These are phyloP conservation scores for Opisthocomus hoazin DNA, from an alignment of 2,113 vertebrate genomes.

Conservation along the genomic window DNA sequence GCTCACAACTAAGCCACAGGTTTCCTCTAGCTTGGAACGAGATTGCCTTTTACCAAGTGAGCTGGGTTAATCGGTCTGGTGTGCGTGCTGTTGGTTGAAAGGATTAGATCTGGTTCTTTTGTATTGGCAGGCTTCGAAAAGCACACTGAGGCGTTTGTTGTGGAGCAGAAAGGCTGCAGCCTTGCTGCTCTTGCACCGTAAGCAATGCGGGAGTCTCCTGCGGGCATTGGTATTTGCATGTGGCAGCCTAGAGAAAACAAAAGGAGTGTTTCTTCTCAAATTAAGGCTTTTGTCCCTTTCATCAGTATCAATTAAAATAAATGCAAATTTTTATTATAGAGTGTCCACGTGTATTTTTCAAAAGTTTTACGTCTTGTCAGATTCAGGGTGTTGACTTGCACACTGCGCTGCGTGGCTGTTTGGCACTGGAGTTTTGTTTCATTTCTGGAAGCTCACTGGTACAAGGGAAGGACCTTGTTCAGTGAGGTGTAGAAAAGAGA, in stretches of 20 bases:
- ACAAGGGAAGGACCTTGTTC: background rate
- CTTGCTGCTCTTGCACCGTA: background rate
- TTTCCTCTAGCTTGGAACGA: background rate
- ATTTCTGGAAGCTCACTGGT: background rate
- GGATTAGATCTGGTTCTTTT: background rate
- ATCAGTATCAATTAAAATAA: background rate
- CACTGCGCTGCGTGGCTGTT: fast-evolving
- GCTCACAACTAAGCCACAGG: background rate
- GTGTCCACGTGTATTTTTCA: background rate
- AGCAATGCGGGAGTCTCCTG: background rate
- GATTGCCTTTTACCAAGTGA: background rate
- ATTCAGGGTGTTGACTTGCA: background rate
- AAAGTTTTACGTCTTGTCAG: background rate
- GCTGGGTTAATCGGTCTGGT: background rate
- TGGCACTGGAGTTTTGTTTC: background rate
- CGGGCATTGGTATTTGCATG: background rate
- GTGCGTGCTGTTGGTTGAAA: background rate
- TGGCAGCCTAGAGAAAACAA: background rate
- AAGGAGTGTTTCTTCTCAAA: background rate
- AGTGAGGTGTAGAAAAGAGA: background rate
- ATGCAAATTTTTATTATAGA: background rate
- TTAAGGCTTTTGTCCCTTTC: background rate
- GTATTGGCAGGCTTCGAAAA: background rate
- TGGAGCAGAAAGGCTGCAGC: background rate
- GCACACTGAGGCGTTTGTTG: background rate